Evolutionary conservation across 2,888 invertebrate genomes (phyloP), one percentile per base, ranked within the genome.

Genomic region (Habroteleia sp.): DNA sequence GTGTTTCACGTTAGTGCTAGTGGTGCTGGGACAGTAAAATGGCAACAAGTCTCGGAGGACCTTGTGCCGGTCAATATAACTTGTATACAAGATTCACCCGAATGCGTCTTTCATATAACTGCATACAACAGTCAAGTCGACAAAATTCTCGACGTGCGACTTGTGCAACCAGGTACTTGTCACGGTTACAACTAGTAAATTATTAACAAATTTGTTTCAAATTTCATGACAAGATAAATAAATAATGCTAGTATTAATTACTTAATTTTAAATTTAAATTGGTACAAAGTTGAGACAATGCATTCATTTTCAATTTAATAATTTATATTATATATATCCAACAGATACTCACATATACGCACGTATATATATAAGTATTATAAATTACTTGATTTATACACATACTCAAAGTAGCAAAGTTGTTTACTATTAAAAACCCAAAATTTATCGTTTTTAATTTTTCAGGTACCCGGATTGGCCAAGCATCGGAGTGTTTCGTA

Each of bases 41-140:
- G 98, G 98, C 96, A 97, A 91, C 96, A 97, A 90, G 96, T 98
- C 82, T 97, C 97, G 79, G 98, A 98, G 89, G 98, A 98, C 90
- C 93, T 98, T 89, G 98, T 99, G 81, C 98, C 98, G 63, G 97
- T 98, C 82, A 98, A 98, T 91, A 97, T 99, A 90, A 97, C 97
- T 82, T 98, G 98, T 91, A 95, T 98, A 88, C 96, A 97, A 91
- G 97, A 98, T 90, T 95, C 96, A 77, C 97, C 98, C 48, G 97
- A 97, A 90, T 97, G 97, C 89, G 95, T 98, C 89, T 98, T 98
- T 90, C 98, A 98, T 91, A 97, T 98, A 91, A 98, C 98, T 85
- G 98, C 98, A 84, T 98, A 98, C 92, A 98, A 98, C 91, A 96
- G 97, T 86, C 97, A 98, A 90, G 98, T 98, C 87, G 98, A 98